Evolutionary conservation across 2,113 vertebrate species (phyloP).

Genomic region (Salvator merianae): DNA sequence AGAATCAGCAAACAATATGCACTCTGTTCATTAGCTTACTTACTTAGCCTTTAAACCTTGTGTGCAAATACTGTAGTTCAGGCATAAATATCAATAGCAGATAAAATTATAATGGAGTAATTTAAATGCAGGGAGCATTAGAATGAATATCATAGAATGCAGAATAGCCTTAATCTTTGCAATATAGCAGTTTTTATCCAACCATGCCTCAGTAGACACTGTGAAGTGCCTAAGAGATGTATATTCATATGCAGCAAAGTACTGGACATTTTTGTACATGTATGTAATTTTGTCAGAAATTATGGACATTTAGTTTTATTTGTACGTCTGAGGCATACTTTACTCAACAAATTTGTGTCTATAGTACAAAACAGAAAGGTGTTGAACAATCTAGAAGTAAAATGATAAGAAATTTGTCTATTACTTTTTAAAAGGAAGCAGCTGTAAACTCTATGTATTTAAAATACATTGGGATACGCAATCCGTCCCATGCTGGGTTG

Average conservation of each 20-base stretch:
- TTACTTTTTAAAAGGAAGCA: constrained; percentile 46
- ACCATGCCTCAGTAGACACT: constrained; percentile 47
- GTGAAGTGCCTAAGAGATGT: constrained; percentile 49
- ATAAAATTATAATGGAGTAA: constrained; percentile 58
- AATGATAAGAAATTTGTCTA: constrained; percentile 63
- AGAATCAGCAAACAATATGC: not conserved
- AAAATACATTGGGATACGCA: not conserved
- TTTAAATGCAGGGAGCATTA: constrained; percentile 59
- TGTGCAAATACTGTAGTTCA: constrained; percentile 37
- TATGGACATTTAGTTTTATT: constrained; percentile 68
- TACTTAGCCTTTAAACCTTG: constrained; percentile 40
- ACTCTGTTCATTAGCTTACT: constrained; percentile 19
- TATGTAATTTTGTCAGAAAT: constrained; percentile 60
- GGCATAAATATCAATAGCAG: constrained; percentile 38
- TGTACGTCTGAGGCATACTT: constrained; percentile 67
- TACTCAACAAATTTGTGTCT: constrained; percentile 56
- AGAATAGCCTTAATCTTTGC: constrained; percentile 65
- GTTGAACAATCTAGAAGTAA: constrained; percentile 69
- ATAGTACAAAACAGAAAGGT: constrained; percentile 68
- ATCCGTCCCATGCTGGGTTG: too few species aligned
- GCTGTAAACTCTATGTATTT: not conserved
- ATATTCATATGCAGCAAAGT: constrained; percentile 21
- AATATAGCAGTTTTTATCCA: constrained; percentile 48
- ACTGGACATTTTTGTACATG: not conserved
- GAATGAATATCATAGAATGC: constrained; percentile 70